Percentiles rank a stretch among this genome's conserved stretches.
phyloP scores from a whole-genome alignment of 1,140 invertebrate genomes.

The Drosophila kanapiae region DNA sequence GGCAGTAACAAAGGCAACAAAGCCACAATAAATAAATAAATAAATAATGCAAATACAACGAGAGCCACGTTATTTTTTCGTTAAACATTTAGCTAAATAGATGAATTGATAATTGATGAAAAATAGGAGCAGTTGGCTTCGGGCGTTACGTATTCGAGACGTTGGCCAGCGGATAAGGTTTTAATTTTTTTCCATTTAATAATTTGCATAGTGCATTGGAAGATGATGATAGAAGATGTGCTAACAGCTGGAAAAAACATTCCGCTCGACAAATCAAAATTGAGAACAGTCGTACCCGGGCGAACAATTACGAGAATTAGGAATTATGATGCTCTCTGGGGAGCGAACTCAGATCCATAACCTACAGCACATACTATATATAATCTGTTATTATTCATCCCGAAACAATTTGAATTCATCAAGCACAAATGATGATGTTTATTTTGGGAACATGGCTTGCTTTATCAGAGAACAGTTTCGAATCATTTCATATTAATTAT shows the following conservation, averaged over 20 bases:
- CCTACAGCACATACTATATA: background rate
- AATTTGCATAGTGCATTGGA: slow-evolving; percentile 40
- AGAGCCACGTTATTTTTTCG: slow-evolving; percentile 31
- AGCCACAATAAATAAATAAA: slow-evolving; percentile 22
- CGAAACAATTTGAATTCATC: background rate
- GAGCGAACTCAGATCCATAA: background rate
- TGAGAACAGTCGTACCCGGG: slow-evolving; percentile 11
- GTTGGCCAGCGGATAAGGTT: slow-evolving; percentile 1
- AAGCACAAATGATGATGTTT: background rate
- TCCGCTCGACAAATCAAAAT: slow-evolving; percentile 4
- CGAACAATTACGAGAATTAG: slow-evolving; percentile 11
- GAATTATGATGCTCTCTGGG: background rate
- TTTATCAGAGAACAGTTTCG: background rate
- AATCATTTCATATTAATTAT: slow-evolving; percentile 6
- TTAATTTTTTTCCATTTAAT: slow-evolving; percentile 3
- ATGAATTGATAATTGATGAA: slow-evolving; percentile 44
- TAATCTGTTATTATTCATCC: slow-evolving; percentile 4
- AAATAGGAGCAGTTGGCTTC: slow-evolving; percentile 28
- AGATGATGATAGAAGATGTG: slow-evolving; percentile 25
- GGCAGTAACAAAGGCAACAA: slow-evolving; percentile 15
- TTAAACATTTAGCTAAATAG: slow-evolving; percentile 48
- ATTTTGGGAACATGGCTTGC: background rate
- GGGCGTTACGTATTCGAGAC: slow-evolving; percentile 19
- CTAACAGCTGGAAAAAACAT: slow-evolving; percentile 25
- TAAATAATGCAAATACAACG: slow-evolving; percentile 19